Conservation (phyloP, 2,797 vertebrate genomes). For the Glyptemys insculpta region DNA sequence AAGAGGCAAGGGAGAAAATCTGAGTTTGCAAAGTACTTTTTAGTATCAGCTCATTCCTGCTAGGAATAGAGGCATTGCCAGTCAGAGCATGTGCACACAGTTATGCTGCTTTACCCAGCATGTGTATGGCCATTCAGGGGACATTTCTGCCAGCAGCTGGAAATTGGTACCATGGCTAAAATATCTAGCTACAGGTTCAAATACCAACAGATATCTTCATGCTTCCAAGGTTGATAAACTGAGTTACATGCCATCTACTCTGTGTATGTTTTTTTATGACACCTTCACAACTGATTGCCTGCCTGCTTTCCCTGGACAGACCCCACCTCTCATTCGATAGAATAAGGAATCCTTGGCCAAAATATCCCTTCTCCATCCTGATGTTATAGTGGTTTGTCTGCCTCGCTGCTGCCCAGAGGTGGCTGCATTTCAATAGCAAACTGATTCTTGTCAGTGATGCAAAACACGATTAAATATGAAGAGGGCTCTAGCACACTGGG, state of each 20-base stretch:
- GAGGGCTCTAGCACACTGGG: slow-evolving; percentile 33
- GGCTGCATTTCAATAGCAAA: background rate
- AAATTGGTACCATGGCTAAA: background rate
- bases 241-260: background rate
- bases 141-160: background rate
- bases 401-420: background rate
- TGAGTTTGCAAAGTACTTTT: background rate
- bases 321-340: rapidly evolving
- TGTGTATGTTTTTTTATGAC: background rate
- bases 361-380: background rate
- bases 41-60: background rate
- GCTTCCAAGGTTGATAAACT: background rate
- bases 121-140: background rate
- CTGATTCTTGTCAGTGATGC: background rate
- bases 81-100: rapidly evolving
- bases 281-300: background rate
- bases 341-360: background rate
- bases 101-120: background rate
- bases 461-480: background rate
- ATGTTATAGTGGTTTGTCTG: background rate
- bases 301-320: background rate
- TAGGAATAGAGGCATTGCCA: rapidly evolving
- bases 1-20: background rate
- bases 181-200: background rate
- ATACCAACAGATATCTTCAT: background rate